Conservation (phyloP, 2,888 invertebrate species). For the Conistra vaccinii region DNA sequence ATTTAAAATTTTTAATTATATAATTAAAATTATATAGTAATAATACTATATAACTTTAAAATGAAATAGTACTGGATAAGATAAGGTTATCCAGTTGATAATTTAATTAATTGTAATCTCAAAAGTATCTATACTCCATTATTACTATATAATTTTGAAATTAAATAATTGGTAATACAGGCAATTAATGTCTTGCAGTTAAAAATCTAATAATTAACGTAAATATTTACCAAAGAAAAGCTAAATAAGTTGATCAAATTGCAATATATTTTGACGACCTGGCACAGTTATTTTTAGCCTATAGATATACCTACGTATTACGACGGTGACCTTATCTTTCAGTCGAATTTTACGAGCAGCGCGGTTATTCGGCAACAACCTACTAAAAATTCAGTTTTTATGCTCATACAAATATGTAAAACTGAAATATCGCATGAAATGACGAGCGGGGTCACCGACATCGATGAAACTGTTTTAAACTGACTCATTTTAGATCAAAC, state of each 20-base stretch:
- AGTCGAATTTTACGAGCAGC: constrained; percentile 24
- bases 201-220: too few relatives aligned
- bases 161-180: too few relatives aligned
- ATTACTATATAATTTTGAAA: too few relatives aligned
- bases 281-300: not conserved
- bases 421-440: constrained; percentile 34
- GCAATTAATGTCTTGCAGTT: too few relatives aligned
- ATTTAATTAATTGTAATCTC: too few relatives aligned
- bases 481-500: constrained; percentile 51
- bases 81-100: too few relatives aligned
- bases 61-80: too few relatives aligned
- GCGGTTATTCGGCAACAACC: constrained; percentile 16
- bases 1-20: too few relatives aligned
- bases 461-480: constrained; percentile 28
- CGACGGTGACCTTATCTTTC: constrained; percentile 13
- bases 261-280: not conserved
- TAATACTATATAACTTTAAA: too few relatives aligned
- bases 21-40: too few relatives aligned
- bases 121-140: too few relatives aligned
- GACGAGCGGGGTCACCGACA: constrained; percentile 50
- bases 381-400: constrained; percentile 22
- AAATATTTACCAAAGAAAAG: too few relatives aligned
- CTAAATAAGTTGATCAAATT: not conserved
- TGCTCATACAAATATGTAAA: constrained; percentile 11
- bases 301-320: not conserved